These are phyloP conservation scores for Antechinus flavipes DNA, from an alignment of 2,113 vertebrate species.

Conservation along the genomic window DNA sequence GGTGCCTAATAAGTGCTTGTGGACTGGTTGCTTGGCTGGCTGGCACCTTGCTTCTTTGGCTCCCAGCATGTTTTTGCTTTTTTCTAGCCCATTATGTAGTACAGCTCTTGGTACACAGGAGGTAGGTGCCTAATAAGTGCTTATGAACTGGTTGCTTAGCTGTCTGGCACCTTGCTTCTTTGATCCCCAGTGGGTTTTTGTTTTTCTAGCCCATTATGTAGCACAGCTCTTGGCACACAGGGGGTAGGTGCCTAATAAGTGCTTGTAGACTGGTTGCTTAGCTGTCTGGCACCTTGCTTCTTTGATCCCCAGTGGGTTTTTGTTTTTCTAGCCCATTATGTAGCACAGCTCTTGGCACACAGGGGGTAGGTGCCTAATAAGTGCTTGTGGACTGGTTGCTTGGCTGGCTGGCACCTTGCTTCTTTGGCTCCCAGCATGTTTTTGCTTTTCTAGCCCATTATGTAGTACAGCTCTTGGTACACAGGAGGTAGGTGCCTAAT, in stretches of 20 bases:
- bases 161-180: neutral
- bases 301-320: too few relatives aligned
- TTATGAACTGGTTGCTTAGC: neutral
- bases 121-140: neutral
- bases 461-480: neutral
- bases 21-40: too few relatives aligned
- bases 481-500: neutral
- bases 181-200: too few relatives aligned
- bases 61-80: too few relatives aligned
- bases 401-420: neutral
- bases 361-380: neutral
- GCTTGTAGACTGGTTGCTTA: neutral
- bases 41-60: too few relatives aligned
- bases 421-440: neutral
- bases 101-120: neutral
- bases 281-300: neutral
- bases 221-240: neutral
- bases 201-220: neutral
- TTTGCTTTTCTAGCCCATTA: too few relatives aligned
- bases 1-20: too few relatives aligned
- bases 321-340: too few relatives aligned
- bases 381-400: neutral
- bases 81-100: neutral
- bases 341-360: neutral
- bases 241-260: neutral